Base-by-base conservation (phyloP, 2,888 invertebrate genomes). In the Ypsolopha scabrella region DNA sequence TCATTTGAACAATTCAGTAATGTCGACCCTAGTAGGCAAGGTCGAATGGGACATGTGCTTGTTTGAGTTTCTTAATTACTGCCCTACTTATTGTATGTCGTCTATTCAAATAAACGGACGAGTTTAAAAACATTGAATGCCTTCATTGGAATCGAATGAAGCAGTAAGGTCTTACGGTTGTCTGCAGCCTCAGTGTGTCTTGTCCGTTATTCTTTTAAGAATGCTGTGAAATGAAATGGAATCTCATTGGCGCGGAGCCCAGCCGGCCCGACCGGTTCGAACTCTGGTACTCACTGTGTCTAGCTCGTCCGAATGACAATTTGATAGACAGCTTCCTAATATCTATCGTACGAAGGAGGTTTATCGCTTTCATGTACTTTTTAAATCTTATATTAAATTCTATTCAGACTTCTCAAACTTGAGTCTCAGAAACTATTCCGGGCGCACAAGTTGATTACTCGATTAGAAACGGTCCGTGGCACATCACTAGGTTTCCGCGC, bases 191-290 rank as follows among this genome's bases (percentile, higher is more conserved):
- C 65, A 59, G 60, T 63, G 63, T 63, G 72, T 68, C 71, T 72
- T 71, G 70, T 70, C 83, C 82, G 83, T 85, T 85, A 83, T 69
- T 77, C 70, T 68, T 69, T 69, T 76, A 81, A 80, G 85, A 85
- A 83, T 85, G 82, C 80, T 76, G 75, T 71, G 78, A 75, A 78
- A 79, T 79, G 79, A 80, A 82, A 81, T 75, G 80, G 85, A 85
- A 85, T 86, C 80, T 85, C 80, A 83, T 85, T 82, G 83, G 81
- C 78, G 79, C 75, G 68, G 66, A 73, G 74, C 74, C 69, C 60
- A 62, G 72, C 74, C 63, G 61, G 72, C 67, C 63, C 63, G 71
- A 83, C 85, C 81, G 82, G 83, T 85, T 82, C 72, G 56, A 55
- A 67, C 63, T 68, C 67, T 67, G 66, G 71, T 71, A 62, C 69